Evolutionary conservation across 2,797 vertebrate genomes (phyloP).

Genomic region (Chrosomus eos): DNA sequence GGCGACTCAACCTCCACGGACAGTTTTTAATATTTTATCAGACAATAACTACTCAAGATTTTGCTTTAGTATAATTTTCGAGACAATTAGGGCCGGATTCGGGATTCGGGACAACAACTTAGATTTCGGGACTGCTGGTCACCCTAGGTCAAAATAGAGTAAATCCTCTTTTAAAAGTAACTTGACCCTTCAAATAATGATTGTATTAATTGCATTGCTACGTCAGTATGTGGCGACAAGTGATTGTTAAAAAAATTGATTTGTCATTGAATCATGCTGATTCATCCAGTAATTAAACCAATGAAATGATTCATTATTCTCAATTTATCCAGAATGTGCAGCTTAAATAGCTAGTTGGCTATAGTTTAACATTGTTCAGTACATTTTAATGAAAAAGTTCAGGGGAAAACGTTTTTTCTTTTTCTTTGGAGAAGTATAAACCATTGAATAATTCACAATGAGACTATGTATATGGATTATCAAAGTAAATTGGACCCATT

Average conservation of each 20-base stretch:
- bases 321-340: background rate
- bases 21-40: too few relatives aligned
- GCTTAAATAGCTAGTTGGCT: background rate
- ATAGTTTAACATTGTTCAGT: background rate
- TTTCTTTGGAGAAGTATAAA: background rate
- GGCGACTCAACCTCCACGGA: too few relatives aligned
- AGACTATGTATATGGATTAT: too few relatives aligned
- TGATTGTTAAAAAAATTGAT: background rate
- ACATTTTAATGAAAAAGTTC: background rate
- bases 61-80: too few relatives aligned
- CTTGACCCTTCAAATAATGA: background rate
- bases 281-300: background rate
- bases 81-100: too few relatives aligned
- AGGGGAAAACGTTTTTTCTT: background rate
- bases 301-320: background rate
- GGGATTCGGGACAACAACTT: too few relatives aligned
- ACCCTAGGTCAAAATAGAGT: background rate
- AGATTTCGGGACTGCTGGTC: too few relatives aligned
- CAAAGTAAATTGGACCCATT: background rate
- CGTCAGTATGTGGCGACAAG: background rate
- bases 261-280: background rate
- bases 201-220: background rate
- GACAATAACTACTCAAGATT: too few relatives aligned
- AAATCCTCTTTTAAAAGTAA: background rate
- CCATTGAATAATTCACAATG: background rate